Percentiles rank a stretch among this genome's conserved stretches.
phyloP scores from a whole-genome alignment of 2,113 vertebrate genomes.

The Apus apus region DNA sequence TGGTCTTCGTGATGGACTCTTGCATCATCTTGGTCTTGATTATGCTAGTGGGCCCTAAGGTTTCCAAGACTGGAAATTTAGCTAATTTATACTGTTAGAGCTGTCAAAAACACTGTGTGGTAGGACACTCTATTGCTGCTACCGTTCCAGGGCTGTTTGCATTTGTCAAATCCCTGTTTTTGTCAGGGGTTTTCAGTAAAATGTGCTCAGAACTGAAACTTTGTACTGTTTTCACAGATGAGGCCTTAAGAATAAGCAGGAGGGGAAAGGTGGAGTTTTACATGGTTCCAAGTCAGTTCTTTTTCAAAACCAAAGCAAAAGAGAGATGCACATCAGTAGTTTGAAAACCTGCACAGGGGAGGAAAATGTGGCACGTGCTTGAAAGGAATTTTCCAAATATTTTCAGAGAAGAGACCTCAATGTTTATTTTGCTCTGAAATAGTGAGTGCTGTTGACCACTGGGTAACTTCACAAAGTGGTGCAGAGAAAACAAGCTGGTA shows the following conservation, averaged over 20 bases:
- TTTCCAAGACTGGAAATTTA: neutral
- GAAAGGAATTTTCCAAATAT: neutral
- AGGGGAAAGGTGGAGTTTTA: neutral
- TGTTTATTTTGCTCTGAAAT: neutral
- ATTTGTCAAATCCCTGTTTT: neutral
- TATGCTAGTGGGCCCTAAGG: neutral
- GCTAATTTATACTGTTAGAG: neutral
- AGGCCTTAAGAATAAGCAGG: too few relatives aligned
- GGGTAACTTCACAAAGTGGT: neutral
- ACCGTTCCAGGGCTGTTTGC: neutral
- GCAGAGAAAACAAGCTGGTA: neutral
- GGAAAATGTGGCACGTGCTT: fast-evolving
- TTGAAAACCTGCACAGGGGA: neutral
- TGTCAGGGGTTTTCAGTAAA: neutral
- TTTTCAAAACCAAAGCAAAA: neutral
- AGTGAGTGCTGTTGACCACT: neutral
- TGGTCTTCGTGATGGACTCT: fast-evolving
- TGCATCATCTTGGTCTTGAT: neutral
- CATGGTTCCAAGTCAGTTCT: neutral
- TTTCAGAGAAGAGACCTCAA: neutral
- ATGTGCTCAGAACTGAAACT: neutral
- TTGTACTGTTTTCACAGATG: neutral
- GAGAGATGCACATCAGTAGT: neutral
- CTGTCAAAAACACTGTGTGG: neutral
- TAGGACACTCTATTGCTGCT: neutral